phyloP scores from a whole-genome alignment of 2,888 invertebrate genomes.

The Sarcophaga carnaria region DNA sequence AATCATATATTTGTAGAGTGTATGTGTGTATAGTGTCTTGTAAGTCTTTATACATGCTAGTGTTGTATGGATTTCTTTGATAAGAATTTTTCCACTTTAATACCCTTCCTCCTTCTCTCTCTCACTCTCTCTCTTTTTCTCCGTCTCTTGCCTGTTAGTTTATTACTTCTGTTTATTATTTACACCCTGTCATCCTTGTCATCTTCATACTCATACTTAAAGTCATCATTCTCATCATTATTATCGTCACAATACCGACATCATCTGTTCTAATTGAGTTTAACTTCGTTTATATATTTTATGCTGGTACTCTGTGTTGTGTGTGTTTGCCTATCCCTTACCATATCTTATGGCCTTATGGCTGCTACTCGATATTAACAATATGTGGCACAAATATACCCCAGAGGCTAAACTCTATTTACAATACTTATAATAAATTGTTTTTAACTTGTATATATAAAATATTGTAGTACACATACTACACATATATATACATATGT shows the following conservation, averaged over 20 bases:
- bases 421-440: constrained; percentile 56
- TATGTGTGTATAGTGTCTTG: background rate
- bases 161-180: background rate
- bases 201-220: background rate
- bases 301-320: background rate
- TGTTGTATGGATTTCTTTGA: constrained; percentile 13
- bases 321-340: background rate
- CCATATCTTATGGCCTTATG: constrained; percentile 1
- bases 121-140: background rate
- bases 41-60: constrained; percentile 13
- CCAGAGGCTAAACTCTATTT: constrained; percentile 49
- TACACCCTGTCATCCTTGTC: background rate
- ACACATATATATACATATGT: background rate
- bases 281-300: background rate
- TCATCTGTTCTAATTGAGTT: constrained; percentile 65
- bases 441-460: constrained; percentile 39
- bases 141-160: background rate
- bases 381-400: constrained; percentile 1
- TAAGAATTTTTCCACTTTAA: constrained; percentile 55
- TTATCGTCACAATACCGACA: constrained; percentile 13
- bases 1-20: constrained; percentile 8
- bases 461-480: background rate
- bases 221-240: background rate
- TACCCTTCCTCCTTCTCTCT: constrained; percentile 9
- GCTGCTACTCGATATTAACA: background rate